Evolutionary conservation across 2,797 vertebrate genomes (phyloP).

Genomic region (Myotis vivesi): DNA sequence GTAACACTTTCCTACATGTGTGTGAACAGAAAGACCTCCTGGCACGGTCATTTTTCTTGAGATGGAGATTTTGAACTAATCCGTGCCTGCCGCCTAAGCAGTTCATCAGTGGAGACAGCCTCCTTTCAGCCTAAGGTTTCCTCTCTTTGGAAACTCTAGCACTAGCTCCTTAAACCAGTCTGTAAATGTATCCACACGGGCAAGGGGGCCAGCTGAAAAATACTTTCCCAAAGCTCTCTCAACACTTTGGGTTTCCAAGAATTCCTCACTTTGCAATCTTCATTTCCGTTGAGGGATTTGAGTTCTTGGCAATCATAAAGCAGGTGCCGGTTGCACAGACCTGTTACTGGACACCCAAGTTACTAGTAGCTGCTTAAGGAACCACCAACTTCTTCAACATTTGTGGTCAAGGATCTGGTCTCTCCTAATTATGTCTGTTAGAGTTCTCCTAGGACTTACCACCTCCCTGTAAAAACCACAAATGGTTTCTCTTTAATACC

Average conservation of each 20-base stretch:
- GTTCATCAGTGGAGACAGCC: background rate
- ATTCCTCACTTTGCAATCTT: background rate
- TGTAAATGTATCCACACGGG: constrained; percentile 20
- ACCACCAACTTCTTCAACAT: background rate
- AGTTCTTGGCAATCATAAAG: background rate
- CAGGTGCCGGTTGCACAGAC: background rate
- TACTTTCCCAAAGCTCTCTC: background rate
- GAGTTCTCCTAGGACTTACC: background rate
- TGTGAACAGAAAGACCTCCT: background rate
- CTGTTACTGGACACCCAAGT: background rate
- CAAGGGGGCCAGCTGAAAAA: background rate
- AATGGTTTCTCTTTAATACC: background rate
- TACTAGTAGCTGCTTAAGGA: background rate
- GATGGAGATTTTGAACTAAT: background rate
- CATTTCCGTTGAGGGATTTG: background rate
- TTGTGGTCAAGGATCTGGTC: background rate
- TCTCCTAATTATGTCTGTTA: background rate
- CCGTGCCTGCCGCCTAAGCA: background rate
- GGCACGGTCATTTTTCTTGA: background rate
- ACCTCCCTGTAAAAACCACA: constrained; percentile 16
- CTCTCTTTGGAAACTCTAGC: constrained; percentile 33
- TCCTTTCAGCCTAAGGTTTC: background rate
- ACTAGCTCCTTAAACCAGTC: background rate
- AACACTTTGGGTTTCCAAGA: constrained; percentile 15
- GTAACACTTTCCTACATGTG: background rate